Evolutionary conservation across 2,797 vertebrate genomes (phyloP), one percentile per base, ranked within the genome.

Genomic region (Huso huso): DNA sequence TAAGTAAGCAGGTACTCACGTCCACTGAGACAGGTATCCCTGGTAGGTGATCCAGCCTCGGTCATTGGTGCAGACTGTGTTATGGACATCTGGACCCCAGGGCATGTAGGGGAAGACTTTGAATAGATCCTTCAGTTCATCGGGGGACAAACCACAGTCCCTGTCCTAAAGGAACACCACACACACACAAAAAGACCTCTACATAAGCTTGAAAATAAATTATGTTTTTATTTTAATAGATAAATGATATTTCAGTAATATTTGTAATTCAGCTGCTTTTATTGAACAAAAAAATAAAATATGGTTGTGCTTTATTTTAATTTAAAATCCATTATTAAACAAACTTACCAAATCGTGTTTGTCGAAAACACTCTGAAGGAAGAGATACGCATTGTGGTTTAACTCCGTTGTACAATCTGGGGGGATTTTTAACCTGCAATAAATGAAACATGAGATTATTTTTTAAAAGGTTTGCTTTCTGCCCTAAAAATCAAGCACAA

Each of bases 51-150:
- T 96, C 95, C 95, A 98, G 6, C 95, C 96, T 79, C 91, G 88
- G 51, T 97, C 95, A 10, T 94, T 98, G 37, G 96, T 99, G 77
- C 92, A 93, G 51, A 99, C 94, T 0, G 96, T 98, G 84, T 93
- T 95, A 85, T 98, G 97, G 75, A 98, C 96, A 70, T 99, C 96
- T 50, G 94, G 96, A 4, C 96, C 96, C 96, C 96, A 99, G 0
- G 96, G 96, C 91, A 98, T 96, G 69, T 98, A 98, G 78, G 96
- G 94, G 76, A 99, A 99, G 73, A 97, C 93, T 85, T 94, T 93
- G 82, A 99, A 99, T 72, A 99, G 83, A 83, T 99, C 96, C 77
- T 95, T 96, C 76, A 99, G 79, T 75, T 99, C 96, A 55, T 97
- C 95, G 7, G 96, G 92, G 49, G 94, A 98, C 70, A 99, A 84